Base-by-base conservation (phyloP, 2,113 vertebrate genomes). In the Saguinus midas region DNA sequence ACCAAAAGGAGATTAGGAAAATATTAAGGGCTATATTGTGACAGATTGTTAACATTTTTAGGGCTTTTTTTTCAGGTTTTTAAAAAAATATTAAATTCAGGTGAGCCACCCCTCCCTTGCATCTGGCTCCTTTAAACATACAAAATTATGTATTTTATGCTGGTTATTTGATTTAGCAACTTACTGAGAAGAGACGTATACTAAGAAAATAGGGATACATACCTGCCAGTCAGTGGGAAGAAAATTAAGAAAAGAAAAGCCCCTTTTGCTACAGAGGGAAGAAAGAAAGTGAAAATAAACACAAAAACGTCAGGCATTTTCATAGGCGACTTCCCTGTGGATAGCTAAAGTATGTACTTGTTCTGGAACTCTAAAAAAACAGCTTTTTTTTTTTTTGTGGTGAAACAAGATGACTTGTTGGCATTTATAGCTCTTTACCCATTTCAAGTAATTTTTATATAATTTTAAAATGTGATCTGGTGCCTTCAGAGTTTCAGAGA, bases 1-100 rank as follows among this genome's bases (percentile, higher is more conserved):
- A 50, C 48, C 48, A 83, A 91, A 78, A 91, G 92, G 82, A 93
- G 79, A n/a, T 66, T 32, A 32, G 40, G 57, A 81, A 90, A 95
- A 45, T 64, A 70, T 58, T 78, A 58, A 80, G 32, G 35, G n/a
- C 14, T 48, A 6, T 61, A 78, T 83, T 61, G 3, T 83, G 27
- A 64, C 48, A 16, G 48, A 23, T 3, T 37, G 43, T 18, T 55
- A 76, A 95, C n/a, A 37, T 18, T 35, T 94, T 80, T 32, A 75
- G 40, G 40, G 52, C 88, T 78, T 96, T 48, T 83, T 89, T 23
- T 73, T 57, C 21, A 75, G 25, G 23, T 8, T 11, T 43, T 52
- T 72, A 8, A 57, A 57, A 57, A 57, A 57, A 57, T 57, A 57
- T 57, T 57, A 57, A 57, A 57, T 23, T 13, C 2, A 3, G 43